phyloP scores from a whole-genome alignment of 2,113 vertebrate species.

The Vireo altiloquus region DNA sequence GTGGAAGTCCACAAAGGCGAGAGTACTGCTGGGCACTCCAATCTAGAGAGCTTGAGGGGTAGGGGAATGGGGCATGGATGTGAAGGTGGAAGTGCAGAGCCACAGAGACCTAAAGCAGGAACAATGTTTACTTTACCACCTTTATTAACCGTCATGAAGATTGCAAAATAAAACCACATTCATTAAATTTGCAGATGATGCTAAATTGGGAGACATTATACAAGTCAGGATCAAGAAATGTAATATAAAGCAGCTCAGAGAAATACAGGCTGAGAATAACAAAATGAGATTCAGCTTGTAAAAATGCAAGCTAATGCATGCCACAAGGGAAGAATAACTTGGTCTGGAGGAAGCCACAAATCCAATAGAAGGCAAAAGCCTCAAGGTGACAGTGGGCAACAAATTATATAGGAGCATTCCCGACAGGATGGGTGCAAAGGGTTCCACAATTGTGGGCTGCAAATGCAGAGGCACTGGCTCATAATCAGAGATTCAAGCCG shows the following conservation, averaged over 20 bases:
- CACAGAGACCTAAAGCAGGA: neutral
- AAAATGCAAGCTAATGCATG: conserved; percentile 15
- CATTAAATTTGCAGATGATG: conserved; percentile 37
- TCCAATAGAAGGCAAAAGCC: conserved; percentile 16
- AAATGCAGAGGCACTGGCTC: neutral
- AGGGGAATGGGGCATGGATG: neutral
- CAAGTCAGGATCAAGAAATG: neutral
- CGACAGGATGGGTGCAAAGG: neutral
- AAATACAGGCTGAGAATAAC: neutral
- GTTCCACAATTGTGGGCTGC: neutral
- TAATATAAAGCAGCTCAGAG: neutral
- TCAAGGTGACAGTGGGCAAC: neutral
- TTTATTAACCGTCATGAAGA: neutral
- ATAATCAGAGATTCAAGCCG: neutral
- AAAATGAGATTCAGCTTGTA: conserved; percentile 44
- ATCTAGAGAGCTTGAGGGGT: neutral
- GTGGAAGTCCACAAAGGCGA: neutral
- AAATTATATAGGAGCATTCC: neutral
- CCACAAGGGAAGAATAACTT: conserved; percentile 35
- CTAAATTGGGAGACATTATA: neutral
- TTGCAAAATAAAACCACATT: neutral
- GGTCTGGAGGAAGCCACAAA: conserved; percentile 8
- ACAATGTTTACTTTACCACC: neutral
- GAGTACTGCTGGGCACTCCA: neutral
- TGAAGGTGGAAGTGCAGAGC: neutral